Percentiles rank a stretch among this genome's conserved stretches.
phyloP scores from a whole-genome alignment of 2,888 invertebrate species.

The Drosophila nr. perissopoda region DNA sequence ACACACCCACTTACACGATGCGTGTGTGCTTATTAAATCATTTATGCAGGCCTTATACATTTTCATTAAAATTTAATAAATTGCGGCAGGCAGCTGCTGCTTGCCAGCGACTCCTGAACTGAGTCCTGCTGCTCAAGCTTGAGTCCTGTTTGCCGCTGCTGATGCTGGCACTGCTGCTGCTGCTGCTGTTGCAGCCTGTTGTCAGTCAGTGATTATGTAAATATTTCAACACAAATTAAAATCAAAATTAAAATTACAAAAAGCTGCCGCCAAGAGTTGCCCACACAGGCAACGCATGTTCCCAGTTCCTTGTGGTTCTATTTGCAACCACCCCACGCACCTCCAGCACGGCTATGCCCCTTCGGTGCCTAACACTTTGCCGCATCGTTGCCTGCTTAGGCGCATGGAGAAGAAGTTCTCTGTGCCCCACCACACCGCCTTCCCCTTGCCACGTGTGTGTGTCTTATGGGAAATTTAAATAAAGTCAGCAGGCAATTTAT shows the following conservation, averaged over 20 bases:
- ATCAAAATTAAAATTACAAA: conserved; percentile 83
- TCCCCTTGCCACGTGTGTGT: conserved; percentile 55
- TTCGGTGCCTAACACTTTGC: conserved; percentile 62
- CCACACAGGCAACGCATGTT: conserved; percentile 65
- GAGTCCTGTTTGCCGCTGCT: conserved; percentile 27
- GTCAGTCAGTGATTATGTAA: conserved; percentile 83
- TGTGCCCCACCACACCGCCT: background rate
- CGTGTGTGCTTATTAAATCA: conserved; percentile 71
- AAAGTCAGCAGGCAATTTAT: conserved; percentile 81
- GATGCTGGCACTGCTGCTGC: background rate
- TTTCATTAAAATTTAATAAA: conserved; percentile 81
- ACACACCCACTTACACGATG: conserved; percentile 18
- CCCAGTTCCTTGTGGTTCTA: conserved; percentile 44
- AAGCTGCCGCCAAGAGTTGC: conserved; percentile 63
- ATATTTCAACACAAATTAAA: conserved; percentile 83
- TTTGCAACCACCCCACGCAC: background rate
- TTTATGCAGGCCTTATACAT: conserved; percentile 81
- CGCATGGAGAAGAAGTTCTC: conserved; percentile 30
- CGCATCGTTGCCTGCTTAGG: conserved; percentile 57
- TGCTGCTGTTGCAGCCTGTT: conserved; percentile 49
- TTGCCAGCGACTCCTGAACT: conserved; percentile 16
- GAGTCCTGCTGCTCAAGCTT: conserved; percentile 24
- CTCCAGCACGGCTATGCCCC: background rate
- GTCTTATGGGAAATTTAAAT: conserved; percentile 80
- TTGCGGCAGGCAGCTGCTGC: conserved; percentile 50